phyloP scores from a whole-genome alignment of 2,888 invertebrate species.

The Dicranocentrus wangi region DNA sequence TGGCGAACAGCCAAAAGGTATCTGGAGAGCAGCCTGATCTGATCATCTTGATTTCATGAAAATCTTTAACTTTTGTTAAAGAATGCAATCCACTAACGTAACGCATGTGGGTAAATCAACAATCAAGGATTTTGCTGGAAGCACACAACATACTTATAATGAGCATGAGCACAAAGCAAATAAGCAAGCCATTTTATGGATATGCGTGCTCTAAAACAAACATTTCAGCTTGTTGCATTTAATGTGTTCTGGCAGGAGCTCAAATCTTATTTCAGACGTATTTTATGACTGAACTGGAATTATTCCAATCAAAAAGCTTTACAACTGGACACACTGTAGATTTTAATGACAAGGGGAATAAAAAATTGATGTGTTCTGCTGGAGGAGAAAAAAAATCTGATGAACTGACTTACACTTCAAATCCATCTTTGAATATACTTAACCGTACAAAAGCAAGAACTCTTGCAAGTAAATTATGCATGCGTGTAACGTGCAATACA shows the following conservation, averaged over 20 bases:
- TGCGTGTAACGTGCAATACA: too few species aligned
- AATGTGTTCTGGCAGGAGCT: neutral
- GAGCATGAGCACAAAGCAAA: neutral
- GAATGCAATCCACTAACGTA: too few species aligned
- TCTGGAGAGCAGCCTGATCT: too few species aligned
- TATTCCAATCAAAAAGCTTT: neutral
- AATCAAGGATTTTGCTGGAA: conserved; percentile 7
- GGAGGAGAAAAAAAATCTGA: neutral
- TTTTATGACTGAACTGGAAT: neutral
- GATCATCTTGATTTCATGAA: too few species aligned
- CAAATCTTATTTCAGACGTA: neutral
- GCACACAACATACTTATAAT: conserved; percentile 8
- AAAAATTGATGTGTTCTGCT: neutral
- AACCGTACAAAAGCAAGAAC: too few species aligned
- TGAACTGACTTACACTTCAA: too few species aligned
- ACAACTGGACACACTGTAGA: neutral
- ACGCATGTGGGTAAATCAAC: too few species aligned
- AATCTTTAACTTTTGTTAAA: too few species aligned
- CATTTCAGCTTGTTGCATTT: conserved; percentile 17
- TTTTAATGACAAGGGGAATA: neutral
- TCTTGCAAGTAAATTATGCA: too few species aligned
- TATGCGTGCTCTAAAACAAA: conserved; percentile 11
- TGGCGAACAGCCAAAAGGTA: too few species aligned
- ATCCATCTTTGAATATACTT: too few species aligned
- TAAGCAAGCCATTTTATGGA: neutral